Evolutionary conservation across 1,140 invertebrate genomes (phyloP), one percentile per base, ranked within the genome.

Genomic region (Linepithema humile): DNA sequence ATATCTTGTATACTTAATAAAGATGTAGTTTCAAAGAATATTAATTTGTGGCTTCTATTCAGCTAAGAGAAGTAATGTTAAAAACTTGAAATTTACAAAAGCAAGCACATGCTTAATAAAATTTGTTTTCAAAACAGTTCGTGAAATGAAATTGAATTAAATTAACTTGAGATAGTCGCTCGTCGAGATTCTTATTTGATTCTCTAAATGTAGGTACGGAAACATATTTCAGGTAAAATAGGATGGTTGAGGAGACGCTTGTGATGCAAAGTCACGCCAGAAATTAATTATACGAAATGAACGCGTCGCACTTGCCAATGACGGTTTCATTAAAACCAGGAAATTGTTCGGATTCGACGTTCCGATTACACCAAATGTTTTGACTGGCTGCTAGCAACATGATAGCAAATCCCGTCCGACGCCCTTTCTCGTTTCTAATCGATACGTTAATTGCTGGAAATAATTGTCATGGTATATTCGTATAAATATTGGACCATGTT

Each of bases 241-340:
- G 23, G 23, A 26, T 29, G n/a, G 23, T 1, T 45, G 82, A 59
- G 60, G 57, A 87, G 20, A 3, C 12, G 15, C 15, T 23, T 5
- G 38, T 35, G 32, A 12, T 62, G 53, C 2, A 80, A 90, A 90
- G 85, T 82, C 74, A 87, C 55, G 82, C 78, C 73, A 82, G 85
- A 88, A 92, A 93, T 94, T 94, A 94, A 94, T 94, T 94, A 93
- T 93, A 92, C 89, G 91, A 91, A 93, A 93, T 92, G 91, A 92
- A 92, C 89, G 88, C 88, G 88, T 89, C 85, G 88, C 45, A n/a
- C 74, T 85, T 45, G 72, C 86, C 90, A 86, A 89, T 91, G 89
- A 89, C 89, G 89, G 90, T 82, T 88, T 91, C 91, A 94, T 94
- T 94, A 94, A 92, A 92, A 91, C 84, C 93, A 92, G 93, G 93